A percentile compares a stretch with the other conserved stretches of the same genome.
Conservation (phyloP, 64 coral and sea anemone genomes). For the Acropora yongei region DNA sequence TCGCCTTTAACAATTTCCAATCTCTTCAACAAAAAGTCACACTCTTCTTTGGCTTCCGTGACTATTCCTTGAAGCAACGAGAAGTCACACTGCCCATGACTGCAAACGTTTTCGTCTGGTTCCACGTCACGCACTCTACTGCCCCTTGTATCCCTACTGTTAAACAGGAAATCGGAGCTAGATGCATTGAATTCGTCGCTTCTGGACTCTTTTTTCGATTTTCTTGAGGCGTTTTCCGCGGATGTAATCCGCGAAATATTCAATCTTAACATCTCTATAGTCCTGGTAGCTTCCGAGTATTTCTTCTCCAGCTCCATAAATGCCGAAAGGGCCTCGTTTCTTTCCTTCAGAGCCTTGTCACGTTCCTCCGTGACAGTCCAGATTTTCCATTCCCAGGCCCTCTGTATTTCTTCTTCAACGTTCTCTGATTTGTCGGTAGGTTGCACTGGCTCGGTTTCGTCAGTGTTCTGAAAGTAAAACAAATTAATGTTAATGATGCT, state of each 20-base stretch:
- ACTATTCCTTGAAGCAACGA: not conserved
- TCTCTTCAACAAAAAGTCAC: slow-evolving; percentile 27
- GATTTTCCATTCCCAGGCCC: slow-evolving; percentile 76
- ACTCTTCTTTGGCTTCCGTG: slow-evolving; percentile 29
- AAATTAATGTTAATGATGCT: too few relatives aligned
- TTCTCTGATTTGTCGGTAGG: slow-evolving; percentile 21
- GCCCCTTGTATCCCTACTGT: not conserved
- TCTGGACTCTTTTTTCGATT: not conserved
- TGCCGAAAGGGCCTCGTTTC: slow-evolving; percentile 83
- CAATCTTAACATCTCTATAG: slow-evolving; percentile 63
- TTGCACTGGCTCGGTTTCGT: not conserved
- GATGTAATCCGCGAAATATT: slow-evolving; percentile 30
- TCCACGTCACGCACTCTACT: not conserved
- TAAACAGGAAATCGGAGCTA: not conserved
- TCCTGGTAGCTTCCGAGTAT: slow-evolving; percentile 53
- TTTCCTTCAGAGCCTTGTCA: slow-evolving; percentile 81
- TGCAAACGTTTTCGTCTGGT: not conserved
- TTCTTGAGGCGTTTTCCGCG: slow-evolving; percentile 15
- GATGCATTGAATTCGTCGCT: not conserved
- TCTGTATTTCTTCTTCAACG: slow-evolving; percentile 67
- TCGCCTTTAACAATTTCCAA: slow-evolving; percentile 59
- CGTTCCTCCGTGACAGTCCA: slow-evolving; percentile 84
- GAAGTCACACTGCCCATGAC: not conserved
- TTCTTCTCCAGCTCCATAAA: slow-evolving; percentile 95
- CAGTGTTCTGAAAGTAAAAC: too few relatives aligned